Conservation (phyloP, 2,888 invertebrate genomes). For the Lithophane semibrunnea region DNA sequence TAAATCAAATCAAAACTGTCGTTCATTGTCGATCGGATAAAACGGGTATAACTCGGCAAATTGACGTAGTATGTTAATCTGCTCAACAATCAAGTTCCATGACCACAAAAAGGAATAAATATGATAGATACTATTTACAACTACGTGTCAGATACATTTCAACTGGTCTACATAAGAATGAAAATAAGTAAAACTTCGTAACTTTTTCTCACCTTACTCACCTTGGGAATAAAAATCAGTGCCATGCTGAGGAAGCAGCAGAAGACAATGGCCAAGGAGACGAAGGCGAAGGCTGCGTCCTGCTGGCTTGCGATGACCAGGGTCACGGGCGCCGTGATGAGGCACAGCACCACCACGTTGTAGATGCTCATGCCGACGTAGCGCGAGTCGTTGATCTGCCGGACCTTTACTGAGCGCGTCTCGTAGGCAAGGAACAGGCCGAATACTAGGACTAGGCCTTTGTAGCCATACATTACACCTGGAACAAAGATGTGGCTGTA, state of each 20-base stretch:
- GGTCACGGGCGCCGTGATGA: constrained; percentile 99
- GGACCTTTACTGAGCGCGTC: constrained; percentile 98
- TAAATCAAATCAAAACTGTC: background rate
- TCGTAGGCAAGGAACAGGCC: constrained; percentile 99
- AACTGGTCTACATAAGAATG: constrained; percentile 9
- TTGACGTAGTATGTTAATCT: background rate
- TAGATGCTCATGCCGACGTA: constrained; percentile 99
- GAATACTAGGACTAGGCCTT: constrained; percentile 98
- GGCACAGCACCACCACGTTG: constrained; percentile 99
- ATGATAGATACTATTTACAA: constrained; percentile 17
- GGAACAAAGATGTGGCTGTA: constrained; percentile 57
- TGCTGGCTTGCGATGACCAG: constrained; percentile 99
- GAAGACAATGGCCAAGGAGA: constrained; percentile 98
- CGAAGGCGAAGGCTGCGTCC: constrained; percentile 99
- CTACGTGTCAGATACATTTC: constrained; percentile 9
- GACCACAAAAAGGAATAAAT: background rate
- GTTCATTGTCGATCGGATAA: too few species aligned
- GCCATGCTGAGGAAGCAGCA: constrained; percentile 99
- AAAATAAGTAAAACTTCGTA: background rate
- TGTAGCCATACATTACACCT: constrained; percentile 99
- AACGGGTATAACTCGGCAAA: background rate
- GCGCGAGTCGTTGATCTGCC: constrained; percentile 99
- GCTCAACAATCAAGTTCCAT: constrained; percentile 7
- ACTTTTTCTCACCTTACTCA: constrained; percentile 76
- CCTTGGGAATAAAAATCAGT: constrained; percentile 99